Conservation (phyloP, 2,797 vertebrate species). For the Xiphorhynchus erythropygius region DNA sequence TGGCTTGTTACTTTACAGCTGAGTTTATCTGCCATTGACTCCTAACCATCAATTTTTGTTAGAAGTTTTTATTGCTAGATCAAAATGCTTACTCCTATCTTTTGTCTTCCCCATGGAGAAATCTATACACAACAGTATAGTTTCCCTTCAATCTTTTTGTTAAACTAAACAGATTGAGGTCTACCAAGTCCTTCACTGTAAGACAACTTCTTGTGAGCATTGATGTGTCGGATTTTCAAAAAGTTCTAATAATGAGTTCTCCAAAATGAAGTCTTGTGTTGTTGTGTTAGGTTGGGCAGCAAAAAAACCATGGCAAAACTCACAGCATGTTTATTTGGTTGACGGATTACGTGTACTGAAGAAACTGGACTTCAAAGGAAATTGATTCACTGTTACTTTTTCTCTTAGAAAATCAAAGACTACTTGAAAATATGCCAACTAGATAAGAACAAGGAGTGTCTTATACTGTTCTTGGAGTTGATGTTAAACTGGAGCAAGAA, state of each 20-base stretch:
- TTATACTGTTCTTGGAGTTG: neutral
- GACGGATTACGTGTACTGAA: neutral
- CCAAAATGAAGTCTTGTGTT: neutral
- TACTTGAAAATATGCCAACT: slow-evolving; percentile 2
- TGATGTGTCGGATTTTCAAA: neutral
- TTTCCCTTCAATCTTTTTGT: neutral
- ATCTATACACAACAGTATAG: neutral
- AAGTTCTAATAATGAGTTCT: neutral
- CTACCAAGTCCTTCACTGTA: neutral
- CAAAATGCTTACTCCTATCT: neutral
- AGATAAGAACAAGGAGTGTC: neutral
- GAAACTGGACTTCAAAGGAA: slow-evolving; percentile 4
- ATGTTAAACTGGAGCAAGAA: neutral
- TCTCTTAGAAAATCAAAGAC: slow-evolving; percentile 1
- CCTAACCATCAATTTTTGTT: neutral
- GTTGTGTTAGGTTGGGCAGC: neutral
- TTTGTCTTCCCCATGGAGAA: neutral
- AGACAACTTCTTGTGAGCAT: neutral
- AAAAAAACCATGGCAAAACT: slow-evolving; percentile 7
- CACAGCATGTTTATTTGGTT: neutral
- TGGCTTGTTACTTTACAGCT: neutral
- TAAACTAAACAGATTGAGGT: neutral
- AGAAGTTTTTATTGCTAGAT: neutral
- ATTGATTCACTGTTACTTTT: slow-evolving; percentile 9
- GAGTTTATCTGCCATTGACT: neutral